A percentile compares a stretch with the other conserved stretches of the same genome.
These are phyloP conservation scores for Pristionchus exspectatus DNA, from an alignment of 2,888 invertebrate genomes.

Conservation along the genomic window DNA sequence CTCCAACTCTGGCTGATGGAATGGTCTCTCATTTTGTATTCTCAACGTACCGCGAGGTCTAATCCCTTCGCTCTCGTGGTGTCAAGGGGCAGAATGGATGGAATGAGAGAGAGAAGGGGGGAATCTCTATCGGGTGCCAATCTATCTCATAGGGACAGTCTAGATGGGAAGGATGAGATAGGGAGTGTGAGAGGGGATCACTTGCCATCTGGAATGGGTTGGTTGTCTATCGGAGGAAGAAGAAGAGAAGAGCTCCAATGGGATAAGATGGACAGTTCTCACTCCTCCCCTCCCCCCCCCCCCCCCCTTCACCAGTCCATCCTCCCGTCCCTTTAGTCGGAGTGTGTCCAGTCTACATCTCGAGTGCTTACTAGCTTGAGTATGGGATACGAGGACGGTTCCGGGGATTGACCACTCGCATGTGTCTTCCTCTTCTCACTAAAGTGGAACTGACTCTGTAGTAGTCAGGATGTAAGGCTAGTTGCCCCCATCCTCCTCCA, in stretches of 20 bases:
- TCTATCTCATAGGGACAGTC: not conserved
- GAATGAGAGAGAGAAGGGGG: not conserved
- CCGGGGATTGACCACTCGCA: slow-evolving; percentile 19
- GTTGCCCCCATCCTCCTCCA: not conserved
- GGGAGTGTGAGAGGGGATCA: not conserved
- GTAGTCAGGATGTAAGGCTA: not conserved
- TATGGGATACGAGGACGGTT: not conserved
- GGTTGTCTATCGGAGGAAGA: not conserved
- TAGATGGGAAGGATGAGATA: slow-evolving; percentile 8
- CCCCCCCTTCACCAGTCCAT: not conserved
- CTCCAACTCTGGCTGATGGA: not conserved
- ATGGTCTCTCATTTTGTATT: not conserved
- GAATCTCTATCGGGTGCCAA: slow-evolving; percentile 19
- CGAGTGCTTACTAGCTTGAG: slow-evolving; percentile 6
- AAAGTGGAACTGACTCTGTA: not conserved
- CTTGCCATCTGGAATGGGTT: slow-evolving; percentile 14
- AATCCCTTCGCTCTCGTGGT: not conserved
- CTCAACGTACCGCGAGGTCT: not conserved
- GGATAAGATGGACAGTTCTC: slow-evolving; percentile 40
- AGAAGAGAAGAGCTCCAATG: not conserved
- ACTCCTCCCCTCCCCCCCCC: not conserved
- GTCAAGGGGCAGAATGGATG: not conserved
- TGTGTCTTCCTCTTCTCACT: not conserved
- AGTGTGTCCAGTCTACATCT: not conserved
- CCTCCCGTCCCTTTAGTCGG: not conserved